phyloP scores from a whole-genome alignment of 2,113 vertebrate species.

The Cyanoramphus novaezelandiae region DNA sequence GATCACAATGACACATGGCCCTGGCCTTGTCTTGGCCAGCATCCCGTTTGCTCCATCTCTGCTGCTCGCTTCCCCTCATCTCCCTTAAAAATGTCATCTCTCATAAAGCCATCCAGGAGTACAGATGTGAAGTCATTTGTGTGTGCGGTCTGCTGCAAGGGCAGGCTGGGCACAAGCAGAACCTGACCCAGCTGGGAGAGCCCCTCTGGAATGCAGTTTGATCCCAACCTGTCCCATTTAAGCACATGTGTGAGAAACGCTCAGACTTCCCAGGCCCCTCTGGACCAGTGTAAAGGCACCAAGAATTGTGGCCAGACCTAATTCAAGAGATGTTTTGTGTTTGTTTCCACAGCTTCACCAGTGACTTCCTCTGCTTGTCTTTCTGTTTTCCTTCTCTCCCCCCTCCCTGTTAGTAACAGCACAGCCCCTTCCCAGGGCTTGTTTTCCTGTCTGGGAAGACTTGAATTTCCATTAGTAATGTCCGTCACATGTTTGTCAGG shows the following conservation, averaged over 20 bases:
- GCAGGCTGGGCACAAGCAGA: neutral
- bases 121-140: fast-evolving
- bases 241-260: neutral
- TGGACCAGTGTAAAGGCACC: neutral
- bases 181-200: neutral
- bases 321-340: neutral
- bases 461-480: neutral
- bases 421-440: neutral
- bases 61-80: fast-evolving
- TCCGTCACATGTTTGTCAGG: neutral
- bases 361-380: neutral
- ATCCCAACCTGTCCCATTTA: neutral
- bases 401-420: neutral
- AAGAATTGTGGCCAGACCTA: neutral
- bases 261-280: neutral
- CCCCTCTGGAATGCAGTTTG: neutral
- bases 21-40: neutral
- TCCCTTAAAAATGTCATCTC: neutral
- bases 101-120: neutral
- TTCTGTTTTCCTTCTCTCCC: neutral
- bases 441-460: neutral
- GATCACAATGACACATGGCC: neutral
- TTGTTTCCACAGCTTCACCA: neutral
- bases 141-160: neutral
- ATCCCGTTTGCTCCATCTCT: neutral